phyloP scores from a whole-genome alignment of 2,888 invertebrate species.

The Drosophila melanocephala region DNA sequence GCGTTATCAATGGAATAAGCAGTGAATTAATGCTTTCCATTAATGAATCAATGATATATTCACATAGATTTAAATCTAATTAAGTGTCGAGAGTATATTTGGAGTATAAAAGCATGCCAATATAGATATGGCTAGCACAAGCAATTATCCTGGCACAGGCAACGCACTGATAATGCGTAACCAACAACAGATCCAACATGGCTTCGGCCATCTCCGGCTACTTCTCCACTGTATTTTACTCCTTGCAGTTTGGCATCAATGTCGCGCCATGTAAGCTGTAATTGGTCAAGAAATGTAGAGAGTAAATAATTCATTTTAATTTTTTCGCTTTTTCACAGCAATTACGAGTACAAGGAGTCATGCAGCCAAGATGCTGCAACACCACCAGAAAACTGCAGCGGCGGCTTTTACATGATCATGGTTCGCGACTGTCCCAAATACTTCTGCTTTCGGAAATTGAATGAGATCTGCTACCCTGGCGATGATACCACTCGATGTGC shows the following conservation, averaged over 20 bases:
- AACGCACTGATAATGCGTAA: slow-evolving; percentile 43
- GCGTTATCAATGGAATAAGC: slow-evolving; percentile 40
- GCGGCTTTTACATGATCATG: neutral
- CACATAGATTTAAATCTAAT: slow-evolving; percentile 54
- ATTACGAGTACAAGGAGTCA: neutral
- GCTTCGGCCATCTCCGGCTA: slow-evolving; percentile 31
- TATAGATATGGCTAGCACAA: slow-evolving; percentile 6
- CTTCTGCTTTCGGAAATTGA: slow-evolving; percentile 8
- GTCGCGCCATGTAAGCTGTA: slow-evolving; percentile 35
- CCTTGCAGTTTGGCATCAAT: slow-evolving; percentile 33
- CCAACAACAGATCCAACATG: slow-evolving; percentile 22
- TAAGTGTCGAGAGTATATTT: slow-evolving; percentile 11
- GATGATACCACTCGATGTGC: slow-evolving; percentile 7
- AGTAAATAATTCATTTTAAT: neutral
- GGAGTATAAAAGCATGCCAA: slow-evolving; percentile 42
- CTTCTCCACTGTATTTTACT: slow-evolving; percentile 30
- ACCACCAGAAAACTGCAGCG: neutral
- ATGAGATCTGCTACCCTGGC: slow-evolving; percentile 8
- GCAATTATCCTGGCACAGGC: slow-evolving; percentile 20
- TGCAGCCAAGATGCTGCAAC: slow-evolving; percentile 5
- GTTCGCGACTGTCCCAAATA: neutral
- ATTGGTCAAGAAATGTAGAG: neutral
- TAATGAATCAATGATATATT: slow-evolving; percentile 56
- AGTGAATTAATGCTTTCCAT: slow-evolving; percentile 7
- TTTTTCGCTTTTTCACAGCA: slow-evolving; percentile 3